phyloP scores from a whole-genome alignment of 2,113 vertebrate genomes.

The Orthonyx spaldingii region DNA sequence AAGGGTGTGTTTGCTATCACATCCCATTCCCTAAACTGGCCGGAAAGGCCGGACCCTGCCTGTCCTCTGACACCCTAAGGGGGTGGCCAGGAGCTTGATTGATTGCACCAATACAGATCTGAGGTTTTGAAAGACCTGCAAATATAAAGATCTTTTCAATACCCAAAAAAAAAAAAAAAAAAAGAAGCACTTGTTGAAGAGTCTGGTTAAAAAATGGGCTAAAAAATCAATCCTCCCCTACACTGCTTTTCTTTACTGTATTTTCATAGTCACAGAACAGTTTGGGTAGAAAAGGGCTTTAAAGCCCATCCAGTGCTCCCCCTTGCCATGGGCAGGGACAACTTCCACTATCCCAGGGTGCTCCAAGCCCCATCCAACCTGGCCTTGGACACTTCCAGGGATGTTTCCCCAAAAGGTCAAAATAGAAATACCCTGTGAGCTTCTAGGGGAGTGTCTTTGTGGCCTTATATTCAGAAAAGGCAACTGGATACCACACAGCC shows the following conservation, averaged over 20 bases:
- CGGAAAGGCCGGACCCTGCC: not conserved
- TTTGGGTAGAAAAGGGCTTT: not conserved
- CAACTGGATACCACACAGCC: not conserved
- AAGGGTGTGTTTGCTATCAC: not conserved
- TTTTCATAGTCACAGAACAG: not conserved
- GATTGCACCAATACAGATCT: not conserved
- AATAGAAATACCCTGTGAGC: not conserved
- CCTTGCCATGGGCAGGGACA: not conserved
- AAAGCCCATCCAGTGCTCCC: accelerated
- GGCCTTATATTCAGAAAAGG: not conserved
- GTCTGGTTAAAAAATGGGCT: not conserved
- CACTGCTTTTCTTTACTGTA: not conserved
- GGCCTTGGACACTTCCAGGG: not conserved
- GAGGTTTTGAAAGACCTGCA: not conserved
- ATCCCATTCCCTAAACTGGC: not conserved
- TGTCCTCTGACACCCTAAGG: not conserved
- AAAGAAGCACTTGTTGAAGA: not conserved
- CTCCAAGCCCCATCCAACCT: accelerated
- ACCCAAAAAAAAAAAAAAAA: too few species aligned
- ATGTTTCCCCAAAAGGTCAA: not conserved
- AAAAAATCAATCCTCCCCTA: not conserved
- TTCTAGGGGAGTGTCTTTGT: not conserved
- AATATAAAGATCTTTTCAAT: not conserved
- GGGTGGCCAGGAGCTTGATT: not conserved
- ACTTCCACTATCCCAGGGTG: not conserved